Evolutionary conservation across 2,888 invertebrate genomes (phyloP), one percentile per base, ranked within the genome.

Genomic region (Macaria liturata): DNA sequence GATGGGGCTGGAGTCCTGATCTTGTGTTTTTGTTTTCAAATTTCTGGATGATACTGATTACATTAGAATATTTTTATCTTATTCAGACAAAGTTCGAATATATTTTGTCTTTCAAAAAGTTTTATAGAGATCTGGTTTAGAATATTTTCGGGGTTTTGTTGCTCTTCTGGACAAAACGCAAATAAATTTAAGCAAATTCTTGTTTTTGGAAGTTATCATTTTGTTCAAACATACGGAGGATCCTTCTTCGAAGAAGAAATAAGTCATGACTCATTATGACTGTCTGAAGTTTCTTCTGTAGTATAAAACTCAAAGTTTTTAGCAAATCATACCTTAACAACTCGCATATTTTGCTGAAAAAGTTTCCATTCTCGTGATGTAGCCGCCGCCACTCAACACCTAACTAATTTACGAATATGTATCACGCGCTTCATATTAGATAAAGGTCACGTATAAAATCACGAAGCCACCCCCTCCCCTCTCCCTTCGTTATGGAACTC

Each of bases 21-120:
- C 56, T 56, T 59, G 44, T 59, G 53, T 53, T 59, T 52, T 60
- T 56, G 55, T 60, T 59, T 51, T 56, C 50, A 51, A 56, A 63
- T 54, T 64, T 61, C n/a, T 51, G 54, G 48, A 48, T 9, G 47
- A 48, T 51, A 51, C 48, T 57, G 57, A 49, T 49, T 58, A 46
- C 34, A 53, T 58, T 58, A 42, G 8, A 49, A 49, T 49, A 50
- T 45, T 51, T 40, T 49, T 37, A 49, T 56, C 32, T 42, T 4
- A 9, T 32, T 30, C 32, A 20, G 46, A 46, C 34, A 54, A 49
- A 32, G 32, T 44, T 30, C 4, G 30, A 9, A 44, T 34, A 3
- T 5, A 9, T n/a, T 44, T 9, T 34, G 43, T 7, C 34, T 37
- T 37, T 37, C 7, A 37, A 6, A 37, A 37, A 37, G 7, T 7